These are phyloP conservation scores for Ostrea edulis DNA, from an alignment of 1,140 invertebrate species.

Conservation along the genomic window DNA sequence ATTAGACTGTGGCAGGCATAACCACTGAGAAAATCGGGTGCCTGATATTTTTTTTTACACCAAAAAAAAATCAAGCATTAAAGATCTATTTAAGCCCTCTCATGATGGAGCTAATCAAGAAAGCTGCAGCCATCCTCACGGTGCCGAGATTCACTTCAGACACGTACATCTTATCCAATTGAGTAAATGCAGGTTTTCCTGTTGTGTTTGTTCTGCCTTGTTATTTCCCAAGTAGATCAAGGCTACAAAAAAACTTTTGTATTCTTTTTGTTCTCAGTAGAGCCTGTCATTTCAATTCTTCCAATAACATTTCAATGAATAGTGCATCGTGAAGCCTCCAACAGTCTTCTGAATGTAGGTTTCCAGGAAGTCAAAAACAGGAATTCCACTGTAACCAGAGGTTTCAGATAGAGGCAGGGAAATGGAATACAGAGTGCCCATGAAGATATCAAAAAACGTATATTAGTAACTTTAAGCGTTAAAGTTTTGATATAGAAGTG, in stretches of 20 bases:
- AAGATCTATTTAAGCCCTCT: neutral
- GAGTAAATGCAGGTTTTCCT: constrained; percentile 38
- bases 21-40: too few relatives aligned
- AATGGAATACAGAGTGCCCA: neutral
- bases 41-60: too few relatives aligned
- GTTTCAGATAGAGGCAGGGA: neutral
- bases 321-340: neutral
- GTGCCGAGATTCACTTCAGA: constrained; percentile 7
- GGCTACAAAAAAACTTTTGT: neutral
- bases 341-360: neutral
- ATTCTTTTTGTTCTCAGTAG: neutral
- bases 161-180: neutral
- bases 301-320: neutral
- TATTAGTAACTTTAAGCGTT: neutral
- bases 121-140: neutral
- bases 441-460: neutral
- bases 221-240: constrained; percentile 30
- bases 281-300: constrained; percentile 35
- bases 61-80: neutral
- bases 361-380: neutral
- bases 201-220: constrained; percentile 33
- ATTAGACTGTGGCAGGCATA: too few relatives aligned
- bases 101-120: neutral
- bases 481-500: neutral
- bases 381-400: neutral